Base-by-base conservation (phyloP, 2,113 vertebrate species). In the Mus pahari region DNA sequence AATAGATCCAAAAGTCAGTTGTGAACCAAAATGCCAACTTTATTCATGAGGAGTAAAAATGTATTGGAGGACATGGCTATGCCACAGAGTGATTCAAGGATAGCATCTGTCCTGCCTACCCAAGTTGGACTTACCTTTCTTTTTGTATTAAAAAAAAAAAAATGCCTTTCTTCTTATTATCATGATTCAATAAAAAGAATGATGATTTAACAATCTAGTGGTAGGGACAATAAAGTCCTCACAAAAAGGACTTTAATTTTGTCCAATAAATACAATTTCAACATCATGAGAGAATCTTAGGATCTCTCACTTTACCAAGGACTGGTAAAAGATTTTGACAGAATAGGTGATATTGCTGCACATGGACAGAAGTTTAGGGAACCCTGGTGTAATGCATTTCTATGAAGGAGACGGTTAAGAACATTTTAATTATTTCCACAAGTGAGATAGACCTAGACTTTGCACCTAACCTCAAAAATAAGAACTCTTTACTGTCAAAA, bases 71-170 rank as follows among this genome's bases (percentile, higher is more conserved):
- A 62, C 33, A 28, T 53, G 17, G 58, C 60, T 84, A 26, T 70
- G 4, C 33, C 50, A 4, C 3, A 73, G 88, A 73, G 55, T 58
- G 62, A 82, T 45, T 95, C n/a, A 16, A 82, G 45, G 71, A 70
- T 70, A 55, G 12, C 12, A 0, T 14, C 62, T 2, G 12, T 26
- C 17, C 13, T 19, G 19, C 79, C 5, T 3, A 42, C 19, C 9
- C 26, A 64, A 70, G 48, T 58, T 48, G 20, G 8, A 91, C 20
- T 68, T 74, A 12, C 14, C 31, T 68, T 70, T 89, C 68, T 73
- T 73, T 73, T 73, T 73, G 70, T 88, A 87, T 88, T 84, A 68
- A 45, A 31, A 68, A 66, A 87, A 66, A 87, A 93, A 60, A 79
- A 82, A 36, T n/a, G 8, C 36, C 16, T 58, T 6, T 82, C 64